Evolutionary conservation across 2,797 vertebrate species (phyloP).

Genomic region (Vultur gryphus): DNA sequence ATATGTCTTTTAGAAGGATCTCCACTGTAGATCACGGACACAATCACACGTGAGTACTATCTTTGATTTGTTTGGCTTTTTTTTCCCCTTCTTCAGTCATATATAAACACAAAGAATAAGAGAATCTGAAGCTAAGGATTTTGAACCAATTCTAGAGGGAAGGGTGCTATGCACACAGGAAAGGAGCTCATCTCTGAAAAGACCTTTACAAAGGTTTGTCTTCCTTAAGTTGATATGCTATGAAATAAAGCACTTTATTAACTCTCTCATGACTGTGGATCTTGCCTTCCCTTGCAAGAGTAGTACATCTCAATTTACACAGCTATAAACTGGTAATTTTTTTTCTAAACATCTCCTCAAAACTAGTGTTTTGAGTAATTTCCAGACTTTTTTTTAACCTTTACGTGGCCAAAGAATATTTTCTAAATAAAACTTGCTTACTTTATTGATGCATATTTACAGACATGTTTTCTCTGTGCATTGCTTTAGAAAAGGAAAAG

Average conservation of each 20-base stretch:
- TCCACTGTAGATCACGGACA: too few relatives aligned
- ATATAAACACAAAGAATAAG: not conserved
- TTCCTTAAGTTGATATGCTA: not conserved
- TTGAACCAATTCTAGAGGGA: not conserved
- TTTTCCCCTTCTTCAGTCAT: not conserved
- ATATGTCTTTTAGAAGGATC: not conserved
- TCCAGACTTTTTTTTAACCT: not conserved
- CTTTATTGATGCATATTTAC: not conserved
- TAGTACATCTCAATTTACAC: not conserved
- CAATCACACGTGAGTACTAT: rapidly evolving
- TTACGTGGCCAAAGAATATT: not conserved
- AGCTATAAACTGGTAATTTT: not conserved
- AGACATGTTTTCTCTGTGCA: not conserved
- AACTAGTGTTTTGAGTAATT: not conserved
- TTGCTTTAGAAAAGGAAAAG: not conserved
- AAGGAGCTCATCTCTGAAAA: not conserved
- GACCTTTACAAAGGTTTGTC: not conserved
- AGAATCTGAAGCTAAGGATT: not conserved
- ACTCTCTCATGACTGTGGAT: not conserved
- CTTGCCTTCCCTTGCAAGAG: not conserved
- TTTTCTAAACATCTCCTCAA: not conserved
- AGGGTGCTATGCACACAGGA: not conserved
- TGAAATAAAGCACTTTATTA: not conserved
- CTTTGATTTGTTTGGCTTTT: not conserved
- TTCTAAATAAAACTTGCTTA: not conserved